Conservation (phyloP, 1,140 invertebrate species). For the Brachionus plicatilis region DNA sequence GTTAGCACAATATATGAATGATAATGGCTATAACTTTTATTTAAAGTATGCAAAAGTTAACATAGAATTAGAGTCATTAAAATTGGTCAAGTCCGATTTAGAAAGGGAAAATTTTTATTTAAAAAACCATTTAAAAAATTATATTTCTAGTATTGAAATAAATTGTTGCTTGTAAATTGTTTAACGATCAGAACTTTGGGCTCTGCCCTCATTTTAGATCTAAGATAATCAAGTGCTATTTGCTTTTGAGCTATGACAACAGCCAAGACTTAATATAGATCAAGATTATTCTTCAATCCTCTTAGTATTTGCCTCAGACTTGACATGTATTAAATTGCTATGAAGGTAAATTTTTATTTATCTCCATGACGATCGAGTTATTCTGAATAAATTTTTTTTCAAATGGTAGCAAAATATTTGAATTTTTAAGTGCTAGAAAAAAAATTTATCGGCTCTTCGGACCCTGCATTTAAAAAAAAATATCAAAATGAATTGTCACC, state of each 20-base stretch:
- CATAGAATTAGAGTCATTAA: neutral
- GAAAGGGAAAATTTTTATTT: constrained; percentile 7
- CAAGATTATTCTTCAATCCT: neutral
- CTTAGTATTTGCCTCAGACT: neutral
- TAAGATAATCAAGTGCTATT: neutral
- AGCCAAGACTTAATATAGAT: constrained; percentile 1
- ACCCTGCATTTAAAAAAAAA: neutral
- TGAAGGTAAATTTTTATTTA: constrained; percentile 27
- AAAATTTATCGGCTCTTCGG: neutral
- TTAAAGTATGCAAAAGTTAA: neutral
- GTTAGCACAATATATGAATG: neutral
- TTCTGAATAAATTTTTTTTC: constrained; percentile 11
- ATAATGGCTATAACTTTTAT: neutral
- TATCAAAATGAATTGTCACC: neutral
- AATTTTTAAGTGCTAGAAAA: neutral
- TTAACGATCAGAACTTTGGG: neutral
- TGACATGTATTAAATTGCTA: constrained; percentile 2
- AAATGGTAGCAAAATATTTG: neutral
- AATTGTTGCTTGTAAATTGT: neutral
- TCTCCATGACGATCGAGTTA: constrained; percentile 22
- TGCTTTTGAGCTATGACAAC: constrained; percentile 26
- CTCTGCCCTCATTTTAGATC: neutral
- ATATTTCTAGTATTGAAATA: constrained; percentile 18
- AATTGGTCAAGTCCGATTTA: neutral
- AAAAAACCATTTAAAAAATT: neutral